Evolutionary conservation across 2,113 vertebrate genomes (phyloP).

Genomic region (Antigone vipio): DNA sequence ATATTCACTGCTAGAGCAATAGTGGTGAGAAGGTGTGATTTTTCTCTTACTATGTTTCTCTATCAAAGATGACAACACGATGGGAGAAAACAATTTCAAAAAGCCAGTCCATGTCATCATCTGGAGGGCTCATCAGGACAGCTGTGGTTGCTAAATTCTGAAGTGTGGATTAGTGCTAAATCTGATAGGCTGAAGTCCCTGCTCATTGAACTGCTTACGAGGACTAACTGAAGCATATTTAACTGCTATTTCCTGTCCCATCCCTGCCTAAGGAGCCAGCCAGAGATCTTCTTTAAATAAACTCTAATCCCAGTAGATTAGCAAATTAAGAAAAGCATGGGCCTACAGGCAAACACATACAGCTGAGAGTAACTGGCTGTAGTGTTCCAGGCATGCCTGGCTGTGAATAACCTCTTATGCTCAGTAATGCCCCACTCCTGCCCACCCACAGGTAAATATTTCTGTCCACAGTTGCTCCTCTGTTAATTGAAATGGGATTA

Average conservation of each 20-base stretch:
- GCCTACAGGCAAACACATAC: background rate
- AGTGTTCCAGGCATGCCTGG: background rate
- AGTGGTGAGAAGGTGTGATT: background rate
- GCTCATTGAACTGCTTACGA: background rate
- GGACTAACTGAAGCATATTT: background rate
- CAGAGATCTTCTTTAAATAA: constrained; percentile 18
- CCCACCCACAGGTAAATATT: background rate
- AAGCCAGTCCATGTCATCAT: background rate
- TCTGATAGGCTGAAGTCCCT: background rate
- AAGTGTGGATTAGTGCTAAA: background rate
- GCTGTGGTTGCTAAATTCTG: background rate
- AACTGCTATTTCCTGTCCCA: constrained; percentile 5
- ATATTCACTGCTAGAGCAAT: background rate
- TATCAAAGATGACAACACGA: background rate
- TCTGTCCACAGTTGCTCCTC: background rate
- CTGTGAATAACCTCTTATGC: background rate
- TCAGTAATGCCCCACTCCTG: background rate
- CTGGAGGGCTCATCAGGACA: background rate
- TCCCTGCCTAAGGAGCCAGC: background rate
- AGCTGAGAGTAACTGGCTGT: background rate
- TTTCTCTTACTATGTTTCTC: background rate
- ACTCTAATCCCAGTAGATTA: background rate
- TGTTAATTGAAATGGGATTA: background rate
- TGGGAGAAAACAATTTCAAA: background rate
- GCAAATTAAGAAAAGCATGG: background rate